phyloP scores from a whole-genome alignment of 2,888 invertebrate genomes.

The Enoplolaimus lenunculus region DNA sequence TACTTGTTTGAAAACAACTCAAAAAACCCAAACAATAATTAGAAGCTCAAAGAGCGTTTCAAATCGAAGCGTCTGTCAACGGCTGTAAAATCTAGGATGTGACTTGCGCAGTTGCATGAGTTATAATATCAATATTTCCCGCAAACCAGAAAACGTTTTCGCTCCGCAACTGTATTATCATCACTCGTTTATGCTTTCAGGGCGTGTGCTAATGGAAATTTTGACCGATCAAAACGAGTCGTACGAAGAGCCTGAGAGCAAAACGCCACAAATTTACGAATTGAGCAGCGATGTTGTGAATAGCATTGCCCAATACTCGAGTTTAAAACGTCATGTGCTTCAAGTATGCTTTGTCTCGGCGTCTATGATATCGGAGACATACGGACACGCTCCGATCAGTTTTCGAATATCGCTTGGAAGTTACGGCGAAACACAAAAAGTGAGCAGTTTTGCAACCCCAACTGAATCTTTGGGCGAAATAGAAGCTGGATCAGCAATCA shows the following conservation, averaged over 20 bases:
- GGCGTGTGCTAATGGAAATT: neutral
- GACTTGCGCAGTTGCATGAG: no score
- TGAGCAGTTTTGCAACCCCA: no score
- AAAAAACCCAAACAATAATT: no score
- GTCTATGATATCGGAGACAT: neutral
- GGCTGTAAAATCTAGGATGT: no score
- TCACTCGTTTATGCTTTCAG: no score
- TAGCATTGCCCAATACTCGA: neutral
- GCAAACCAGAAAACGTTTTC: no score
- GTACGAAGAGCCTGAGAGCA: neutral
- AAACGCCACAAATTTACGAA: neutral
- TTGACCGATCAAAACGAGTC: neutral
- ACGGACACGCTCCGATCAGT: neutral
- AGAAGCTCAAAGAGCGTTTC: no score
- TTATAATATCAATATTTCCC: no score
- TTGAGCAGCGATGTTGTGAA: neutral
- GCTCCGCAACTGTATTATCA: no score
- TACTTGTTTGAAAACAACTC: no score
- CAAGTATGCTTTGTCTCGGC: neutral
- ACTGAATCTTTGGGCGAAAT: neutral
- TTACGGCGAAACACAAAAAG: neutral
- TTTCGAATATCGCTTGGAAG: neutral
- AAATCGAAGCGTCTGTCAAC: no score
- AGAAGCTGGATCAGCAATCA: neutral
- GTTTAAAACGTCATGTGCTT: neutral